Evolutionary conservation across 2,797 vertebrate genomes (phyloP), one percentile per base, ranked within the genome.

Genomic region (Atherinosoma microstoma): DNA sequence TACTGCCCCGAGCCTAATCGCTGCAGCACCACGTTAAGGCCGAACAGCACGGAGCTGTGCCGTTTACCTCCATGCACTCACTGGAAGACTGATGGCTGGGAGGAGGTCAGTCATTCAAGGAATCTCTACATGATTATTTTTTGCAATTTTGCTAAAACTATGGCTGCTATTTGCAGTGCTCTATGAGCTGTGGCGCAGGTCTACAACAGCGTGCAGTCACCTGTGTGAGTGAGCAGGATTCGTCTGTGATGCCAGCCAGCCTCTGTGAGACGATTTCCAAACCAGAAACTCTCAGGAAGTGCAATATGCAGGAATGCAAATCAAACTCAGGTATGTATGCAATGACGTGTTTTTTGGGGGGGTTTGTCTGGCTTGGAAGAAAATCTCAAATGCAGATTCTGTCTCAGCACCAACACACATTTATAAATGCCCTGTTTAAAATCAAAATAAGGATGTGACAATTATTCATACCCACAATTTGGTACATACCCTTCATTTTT

Each of bases 1-100:
- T 93, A 79, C 75, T 99, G 97, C 76, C 93, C 95, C 0, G 84
- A 91, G 70, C 87, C 82, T 0, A 86, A 94, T 38, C 90, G 61
- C 73, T 99, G 97, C 70, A 92, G 94, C 75, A 53, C 84, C 82
- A 81, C 70, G 0, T 82, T 88, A 76, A 95, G 85, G 73, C 98
- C 97, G 6, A 85, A 82, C n/a, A 78, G 83, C 65, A 83, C 76
- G 0, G 84, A 90, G 47, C 10, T 74, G 0, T 98, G 96, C 89
- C 91, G 68, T 34, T 76, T 73, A 4, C 94, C 93, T 32, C 92
- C 92, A 12, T 99, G 97, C 84, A 87, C 89, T 0, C 82, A 57
- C 22, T 99, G 97, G 97, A 75, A 72, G 16, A 53, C 87, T 2
- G 89, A 90, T 3, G 66, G 67, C 30, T 98, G 97, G 97, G 85